Evolutionary conservation across 2,797 vertebrate genomes (phyloP).

Genomic region (Microchirus variegatus): DNA sequence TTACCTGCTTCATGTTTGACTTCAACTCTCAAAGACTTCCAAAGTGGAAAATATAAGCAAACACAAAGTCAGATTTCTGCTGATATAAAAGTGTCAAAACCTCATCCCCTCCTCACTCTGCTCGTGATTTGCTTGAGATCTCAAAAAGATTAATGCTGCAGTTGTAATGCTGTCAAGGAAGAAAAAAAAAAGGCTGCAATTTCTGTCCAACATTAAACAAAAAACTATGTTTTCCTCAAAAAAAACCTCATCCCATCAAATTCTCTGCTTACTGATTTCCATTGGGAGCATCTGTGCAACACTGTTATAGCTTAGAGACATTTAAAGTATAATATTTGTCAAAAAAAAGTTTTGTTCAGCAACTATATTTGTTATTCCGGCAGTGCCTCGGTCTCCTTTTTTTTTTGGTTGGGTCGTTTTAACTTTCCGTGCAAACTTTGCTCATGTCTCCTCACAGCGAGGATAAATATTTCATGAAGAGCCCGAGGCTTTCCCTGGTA

Average conservation of each 20-base stretch:
- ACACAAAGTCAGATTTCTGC: slow-evolving; percentile 75
- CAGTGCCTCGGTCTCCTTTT: slow-evolving; percentile 44
- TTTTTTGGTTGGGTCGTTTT: slow-evolving; percentile 67
- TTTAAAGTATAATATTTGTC: not conserved
- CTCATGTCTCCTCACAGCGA: slow-evolving; percentile 75
- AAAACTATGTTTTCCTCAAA: slow-evolving; percentile 21
- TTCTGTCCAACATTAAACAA: slow-evolving; percentile 49
- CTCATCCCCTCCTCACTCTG: not conserved
- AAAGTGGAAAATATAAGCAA: slow-evolving; percentile 83
- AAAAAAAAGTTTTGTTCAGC: slow-evolving; percentile 62
- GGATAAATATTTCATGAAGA: slow-evolving; percentile 80
- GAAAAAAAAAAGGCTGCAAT: slow-evolving; percentile 5
- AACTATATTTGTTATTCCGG: slow-evolving; percentile 73
- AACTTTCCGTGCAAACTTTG: slow-evolving; percentile 74
- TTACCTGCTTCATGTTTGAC: slow-evolving; percentile 83
- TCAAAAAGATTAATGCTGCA: slow-evolving; percentile 23
- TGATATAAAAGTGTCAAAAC: slow-evolving; percentile 20
- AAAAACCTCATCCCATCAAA: slow-evolving; percentile 35
- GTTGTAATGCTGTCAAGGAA: slow-evolving; percentile 19
- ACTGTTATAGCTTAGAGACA: slow-evolving; percentile 31
- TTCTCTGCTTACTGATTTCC: slow-evolving; percentile 40
- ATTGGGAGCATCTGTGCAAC: slow-evolving; percentile 35
- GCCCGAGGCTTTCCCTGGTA: slow-evolving; percentile 76
- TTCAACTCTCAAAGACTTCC: slow-evolving; percentile 79
- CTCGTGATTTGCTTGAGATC: slow-evolving; percentile 27